Base-by-base conservation (phyloP, 2,113 vertebrate genomes). In the Orthonyx spaldingii region DNA sequence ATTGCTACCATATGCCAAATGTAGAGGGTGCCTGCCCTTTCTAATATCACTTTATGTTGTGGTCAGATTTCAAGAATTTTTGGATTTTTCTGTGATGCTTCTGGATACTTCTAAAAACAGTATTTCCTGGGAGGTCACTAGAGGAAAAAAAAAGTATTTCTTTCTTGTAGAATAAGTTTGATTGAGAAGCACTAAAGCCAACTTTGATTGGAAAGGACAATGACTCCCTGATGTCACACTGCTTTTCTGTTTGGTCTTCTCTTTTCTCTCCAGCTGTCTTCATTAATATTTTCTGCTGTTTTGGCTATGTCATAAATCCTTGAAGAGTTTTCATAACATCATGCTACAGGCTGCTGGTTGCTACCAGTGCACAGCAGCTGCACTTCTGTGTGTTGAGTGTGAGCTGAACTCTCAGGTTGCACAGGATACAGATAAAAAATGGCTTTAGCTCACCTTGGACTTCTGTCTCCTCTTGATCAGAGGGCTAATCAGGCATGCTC, bases 341-440 rank as follows among this genome's bases (percentile, higher is more conserved):
- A 0, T 9, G 1, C 39, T 56, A 41, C 10, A 50, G 56, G 26
- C 60, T 84, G 17, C n/a, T 15, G 11, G 27, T 57, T 84, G 30
- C 37, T 78, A 13, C 28, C 39, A 55, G 28, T 27, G 30, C 41
- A 33, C 30, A 86, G 39, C 23, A 68, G 27, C 63, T 83, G 57
- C 13, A 4, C 28, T 78, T 82, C 12, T 1, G 5, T 0, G 0
- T 56, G 55, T 19, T 8, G 22, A 27, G 42, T 32, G 33, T 33
- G 49, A 84, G 37, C 50, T 89, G 49, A 57, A 47, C 59, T 89
- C 46, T 80, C 22, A 47, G 22, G 8, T 6, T 77, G 9, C 3
- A 1, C 6, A 6, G 37, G 24, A 21, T 1, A 74, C 37, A 69
- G n/a, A 13, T 64, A 42, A 35, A 64, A 66, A 61, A 7, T 49